Percentiles rank a stretch among this genome's conserved stretches.
These are phyloP conservation scores for Falco concolor DNA, from an alignment of 2,797 vertebrate genomes.

Conservation along the genomic window DNA sequence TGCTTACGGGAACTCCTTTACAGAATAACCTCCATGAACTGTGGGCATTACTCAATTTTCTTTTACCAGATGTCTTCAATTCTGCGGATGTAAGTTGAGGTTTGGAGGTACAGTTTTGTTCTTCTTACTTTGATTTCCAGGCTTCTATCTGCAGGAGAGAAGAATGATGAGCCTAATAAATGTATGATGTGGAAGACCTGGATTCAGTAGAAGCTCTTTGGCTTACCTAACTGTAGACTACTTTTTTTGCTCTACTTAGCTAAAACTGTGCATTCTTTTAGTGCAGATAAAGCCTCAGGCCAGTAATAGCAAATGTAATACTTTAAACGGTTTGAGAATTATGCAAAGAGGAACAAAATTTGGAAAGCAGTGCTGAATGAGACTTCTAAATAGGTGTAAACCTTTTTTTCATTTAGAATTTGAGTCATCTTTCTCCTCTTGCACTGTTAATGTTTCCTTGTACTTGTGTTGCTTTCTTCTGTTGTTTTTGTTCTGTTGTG, in stretches of 20 bases:
- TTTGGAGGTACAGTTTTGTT: neutral
- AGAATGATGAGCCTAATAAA: neutral
- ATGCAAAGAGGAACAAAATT: neutral
- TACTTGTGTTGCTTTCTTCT: neutral
- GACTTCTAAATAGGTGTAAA: neutral
- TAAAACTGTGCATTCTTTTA: neutral
- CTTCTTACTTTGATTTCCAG: neutral
- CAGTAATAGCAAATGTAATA: neutral
- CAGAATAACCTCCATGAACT: conserved; percentile 89
- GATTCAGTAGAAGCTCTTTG: neutral
- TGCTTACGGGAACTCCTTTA: conserved; percentile 85
- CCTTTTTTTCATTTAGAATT: neutral
- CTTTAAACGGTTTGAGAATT: neutral
- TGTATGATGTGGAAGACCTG: neutral
- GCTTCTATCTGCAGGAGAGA: neutral
- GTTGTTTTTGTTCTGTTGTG: neutral
- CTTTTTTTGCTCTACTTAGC: neutral
- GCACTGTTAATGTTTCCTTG: neutral
- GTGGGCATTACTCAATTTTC: conserved; percentile 88
- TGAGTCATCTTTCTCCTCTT: neutral
- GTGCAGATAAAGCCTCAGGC: neutral
- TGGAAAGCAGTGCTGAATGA: neutral
- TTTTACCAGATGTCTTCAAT: conserved; percentile 88
- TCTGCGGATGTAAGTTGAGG: conserved; percentile 83
- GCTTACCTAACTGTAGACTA: neutral